Evolutionary conservation across 2,888 invertebrate genomes (phyloP).

Genomic region (Microctonus hyperodae): DNA sequence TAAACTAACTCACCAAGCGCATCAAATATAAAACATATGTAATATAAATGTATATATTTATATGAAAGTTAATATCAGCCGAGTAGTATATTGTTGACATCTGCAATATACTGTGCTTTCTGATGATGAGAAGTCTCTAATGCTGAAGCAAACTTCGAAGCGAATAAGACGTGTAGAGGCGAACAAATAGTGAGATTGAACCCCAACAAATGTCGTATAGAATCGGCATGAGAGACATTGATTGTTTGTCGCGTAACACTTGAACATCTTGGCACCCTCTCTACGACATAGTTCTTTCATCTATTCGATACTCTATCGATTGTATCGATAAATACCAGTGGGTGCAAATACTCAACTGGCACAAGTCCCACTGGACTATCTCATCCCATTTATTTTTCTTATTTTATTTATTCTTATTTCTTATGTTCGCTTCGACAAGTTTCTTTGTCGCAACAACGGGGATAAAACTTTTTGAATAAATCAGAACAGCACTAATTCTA

Average conservation of each 20-base stretch:
- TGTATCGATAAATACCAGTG: slow-evolving; percentile 26
- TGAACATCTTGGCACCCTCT: slow-evolving; percentile 12
- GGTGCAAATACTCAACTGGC: slow-evolving; percentile 23
- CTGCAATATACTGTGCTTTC: too few species aligned
- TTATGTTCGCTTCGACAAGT: slow-evolving; percentile 2
- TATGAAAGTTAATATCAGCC: too few species aligned
- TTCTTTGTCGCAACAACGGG: slow-evolving; percentile 12
- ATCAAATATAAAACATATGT: neutral
- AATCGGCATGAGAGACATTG: slow-evolving; percentile 3
- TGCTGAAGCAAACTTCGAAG: neutral
- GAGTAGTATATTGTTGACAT: too few species aligned
- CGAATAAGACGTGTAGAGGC: neutral
- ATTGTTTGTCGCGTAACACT: slow-evolving; percentile 16
- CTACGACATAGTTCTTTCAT: neutral
- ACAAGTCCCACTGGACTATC: slow-evolving; percentile 12
- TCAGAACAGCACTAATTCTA: slow-evolving; percentile 30
- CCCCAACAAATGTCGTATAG: slow-evolving; percentile 5
- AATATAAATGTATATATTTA: neutral
- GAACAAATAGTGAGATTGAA: slow-evolving; percentile 23
- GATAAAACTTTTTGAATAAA: slow-evolving; percentile 30
- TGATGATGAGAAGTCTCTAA: neutral
- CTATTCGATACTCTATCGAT: slow-evolving; percentile 22
- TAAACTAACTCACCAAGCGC: neutral
- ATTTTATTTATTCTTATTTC: slow-evolving; percentile 13
- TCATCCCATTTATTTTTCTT: neutral